phyloP scores from a whole-genome alignment of 2,113 vertebrate genomes.

The Dryoscopus gambensis region DNA sequence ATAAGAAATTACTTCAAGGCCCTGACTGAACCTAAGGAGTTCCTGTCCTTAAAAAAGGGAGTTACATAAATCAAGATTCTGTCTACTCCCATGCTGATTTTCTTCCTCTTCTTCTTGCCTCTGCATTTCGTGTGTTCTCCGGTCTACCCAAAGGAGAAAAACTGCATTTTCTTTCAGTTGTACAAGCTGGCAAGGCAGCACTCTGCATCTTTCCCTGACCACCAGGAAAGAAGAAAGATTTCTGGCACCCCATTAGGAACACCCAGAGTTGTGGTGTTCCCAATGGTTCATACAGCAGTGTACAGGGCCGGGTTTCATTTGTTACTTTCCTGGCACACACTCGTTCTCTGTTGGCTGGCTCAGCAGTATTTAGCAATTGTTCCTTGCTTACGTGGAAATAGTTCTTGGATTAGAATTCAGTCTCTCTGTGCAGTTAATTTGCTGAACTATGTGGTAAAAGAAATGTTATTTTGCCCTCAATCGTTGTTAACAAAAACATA shows the following conservation, averaged over 20 bases:
- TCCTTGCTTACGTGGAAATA: slow-evolving; percentile 23
- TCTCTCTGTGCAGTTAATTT: slow-evolving; percentile 11
- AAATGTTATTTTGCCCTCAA: slow-evolving; percentile 16
- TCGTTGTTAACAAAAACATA: slow-evolving; percentile 10
- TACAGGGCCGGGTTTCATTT: background rate
- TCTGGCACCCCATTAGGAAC: slow-evolving; percentile 8
- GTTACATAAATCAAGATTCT: background rate
- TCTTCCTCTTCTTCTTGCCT: background rate
- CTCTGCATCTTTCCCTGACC: background rate
- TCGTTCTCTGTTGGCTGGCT: background rate
- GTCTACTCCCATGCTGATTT: background rate
- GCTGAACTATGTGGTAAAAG: background rate
- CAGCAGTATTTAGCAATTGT: slow-evolving; percentile 13
- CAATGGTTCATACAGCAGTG: background rate
- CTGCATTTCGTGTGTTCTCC: background rate
- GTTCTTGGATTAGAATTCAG: slow-evolving; percentile 16
- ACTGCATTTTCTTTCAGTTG: background rate
- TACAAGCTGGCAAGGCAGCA: background rate
- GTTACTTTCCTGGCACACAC: background rate
- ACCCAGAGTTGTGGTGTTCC: background rate
- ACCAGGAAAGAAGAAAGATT: background rate
- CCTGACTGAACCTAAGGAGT: background rate
- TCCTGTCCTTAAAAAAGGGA: background rate
- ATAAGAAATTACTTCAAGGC: background rate
- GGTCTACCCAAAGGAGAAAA: background rate